Percentiles rank a stretch among this genome's conserved stretches.
Conservation (phyloP, 1,140 invertebrate species). For the Brachionus asplanchnoidis region DNA sequence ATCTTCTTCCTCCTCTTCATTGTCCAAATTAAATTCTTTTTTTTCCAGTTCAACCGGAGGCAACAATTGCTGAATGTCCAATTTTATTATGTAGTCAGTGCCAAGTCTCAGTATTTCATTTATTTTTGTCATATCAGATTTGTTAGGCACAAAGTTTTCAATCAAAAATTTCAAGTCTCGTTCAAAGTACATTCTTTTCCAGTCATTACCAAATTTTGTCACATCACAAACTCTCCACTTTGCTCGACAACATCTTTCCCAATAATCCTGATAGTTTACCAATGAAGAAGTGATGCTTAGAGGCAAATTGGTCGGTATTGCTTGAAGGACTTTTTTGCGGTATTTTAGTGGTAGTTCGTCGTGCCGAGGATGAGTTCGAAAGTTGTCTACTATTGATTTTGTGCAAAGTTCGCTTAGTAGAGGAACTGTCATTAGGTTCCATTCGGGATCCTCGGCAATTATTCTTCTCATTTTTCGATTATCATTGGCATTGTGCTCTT, state of each 20-base stretch:
- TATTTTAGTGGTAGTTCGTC: slow-evolving; percentile 51
- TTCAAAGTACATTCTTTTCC: slow-evolving; percentile 58
- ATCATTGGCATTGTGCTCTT: slow-evolving; percentile 53
- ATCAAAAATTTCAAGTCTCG: slow-evolving; percentile 55
- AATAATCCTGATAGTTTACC: slow-evolving; percentile 55
- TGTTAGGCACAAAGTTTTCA: slow-evolving; percentile 56
- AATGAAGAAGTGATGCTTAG: slow-evolving; percentile 54
- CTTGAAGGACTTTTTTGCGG: slow-evolving; percentile 51
- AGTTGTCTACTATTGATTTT: slow-evolving; percentile 53
- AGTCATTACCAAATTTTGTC: slow-evolving; percentile 49
- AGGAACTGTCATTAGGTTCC: slow-evolving; percentile 57
- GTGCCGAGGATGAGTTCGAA: slow-evolving; percentile 50
- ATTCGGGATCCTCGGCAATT: slow-evolving; percentile 58
- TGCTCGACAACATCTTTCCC: slow-evolving; percentile 46
- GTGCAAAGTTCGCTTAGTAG: slow-evolving; percentile 51
- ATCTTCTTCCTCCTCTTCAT: slow-evolving; percentile 43
- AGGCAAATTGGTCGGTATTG: slow-evolving; percentile 53
- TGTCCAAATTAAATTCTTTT: slow-evolving; percentile 53
- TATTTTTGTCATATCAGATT: slow-evolving; percentile 51
- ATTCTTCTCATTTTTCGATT: slow-evolving; percentile 55
- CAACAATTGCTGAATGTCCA: slow-evolving; percentile 55
- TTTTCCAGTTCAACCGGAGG: slow-evolving; percentile 54
- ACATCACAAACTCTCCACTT: slow-evolving; percentile 57
- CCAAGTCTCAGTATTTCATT: slow-evolving; percentile 48
- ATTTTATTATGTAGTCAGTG: slow-evolving; percentile 51